Conservation (phyloP, 2,888 invertebrate genomes). For the Stratiomys singularior region DNA sequence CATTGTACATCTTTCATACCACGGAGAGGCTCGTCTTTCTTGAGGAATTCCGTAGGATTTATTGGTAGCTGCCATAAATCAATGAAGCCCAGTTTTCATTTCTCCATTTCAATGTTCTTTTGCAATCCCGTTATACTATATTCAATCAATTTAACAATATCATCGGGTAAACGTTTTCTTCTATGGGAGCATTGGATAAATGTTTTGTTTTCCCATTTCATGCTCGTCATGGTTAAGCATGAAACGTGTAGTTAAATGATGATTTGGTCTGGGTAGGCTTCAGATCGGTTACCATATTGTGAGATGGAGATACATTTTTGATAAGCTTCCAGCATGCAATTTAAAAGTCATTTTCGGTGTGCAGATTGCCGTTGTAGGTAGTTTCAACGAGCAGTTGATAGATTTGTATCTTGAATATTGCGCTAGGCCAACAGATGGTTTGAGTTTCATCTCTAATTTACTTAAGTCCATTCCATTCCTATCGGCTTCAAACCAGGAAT, state of each 20-base stretch:
- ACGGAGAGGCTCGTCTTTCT: conserved; percentile 28
- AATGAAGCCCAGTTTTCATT: conserved; percentile 39
- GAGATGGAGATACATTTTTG: conserved; percentile 1
- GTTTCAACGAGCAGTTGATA: neutral
- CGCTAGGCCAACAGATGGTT: too few relatives aligned
- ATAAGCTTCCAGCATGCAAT: conserved; percentile 16
- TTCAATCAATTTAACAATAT: conserved; percentile 52
- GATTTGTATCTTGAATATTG: neutral
- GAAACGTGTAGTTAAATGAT: conserved; percentile 17
- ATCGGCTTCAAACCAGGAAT: too few relatives aligned
- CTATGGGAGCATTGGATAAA: neutral
- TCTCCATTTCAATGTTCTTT: conserved; percentile 38
- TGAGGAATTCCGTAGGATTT: conserved; percentile 35
- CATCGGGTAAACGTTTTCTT: conserved; percentile 32
- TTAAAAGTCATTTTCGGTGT: conserved; percentile 12
- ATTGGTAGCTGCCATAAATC: conserved; percentile 46
- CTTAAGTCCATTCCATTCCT: too few relatives aligned
- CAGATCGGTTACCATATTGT: neutral
- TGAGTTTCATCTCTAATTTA: too few relatives aligned
- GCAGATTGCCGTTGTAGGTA: neutral
- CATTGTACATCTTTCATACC: neutral
- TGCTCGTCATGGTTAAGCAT: neutral
- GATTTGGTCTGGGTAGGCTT: neutral
- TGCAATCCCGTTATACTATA: conserved; percentile 49
- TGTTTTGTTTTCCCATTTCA: conserved; percentile 36